Conservation (phyloP, 37 sponge, comb jelly and placozoan species). For the Ianthella basta region DNA sequence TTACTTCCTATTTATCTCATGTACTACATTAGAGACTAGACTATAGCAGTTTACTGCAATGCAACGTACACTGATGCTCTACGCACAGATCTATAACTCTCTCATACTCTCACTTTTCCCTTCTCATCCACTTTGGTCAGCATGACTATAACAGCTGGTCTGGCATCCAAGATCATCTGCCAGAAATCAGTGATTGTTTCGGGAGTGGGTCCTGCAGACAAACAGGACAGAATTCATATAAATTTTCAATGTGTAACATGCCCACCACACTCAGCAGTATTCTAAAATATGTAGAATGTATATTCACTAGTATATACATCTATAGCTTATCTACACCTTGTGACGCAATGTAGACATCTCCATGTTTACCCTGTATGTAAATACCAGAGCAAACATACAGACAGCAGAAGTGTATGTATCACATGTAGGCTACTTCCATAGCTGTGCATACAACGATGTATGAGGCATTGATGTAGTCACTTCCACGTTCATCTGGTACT, state of each 20-base stretch:
- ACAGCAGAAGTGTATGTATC: too few relatives aligned
- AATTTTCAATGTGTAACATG: too few relatives aligned
- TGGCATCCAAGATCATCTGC: constrained; percentile 93
- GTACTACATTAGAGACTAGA: too few relatives aligned
- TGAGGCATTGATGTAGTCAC: constrained; percentile 90
- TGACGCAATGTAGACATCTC: constrained; percentile 78
- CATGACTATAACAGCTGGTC: constrained; percentile 88
- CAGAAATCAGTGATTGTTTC: constrained; percentile 87
- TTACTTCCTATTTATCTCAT: too few relatives aligned
- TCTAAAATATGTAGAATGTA: too few relatives aligned
- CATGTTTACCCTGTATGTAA: neutral
- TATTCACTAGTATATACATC: too few relatives aligned
- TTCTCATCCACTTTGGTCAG: constrained; percentile 89
- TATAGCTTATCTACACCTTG: constrained; percentile 57
- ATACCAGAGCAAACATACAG: neutral
- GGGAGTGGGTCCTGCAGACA: constrained; percentile 40
- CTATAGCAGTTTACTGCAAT: too few relatives aligned
- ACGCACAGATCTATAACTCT: neutral
- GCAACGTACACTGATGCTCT: too few relatives aligned
- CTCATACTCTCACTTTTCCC: constrained; percentile 56
- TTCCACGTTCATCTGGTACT: constrained; percentile 52
- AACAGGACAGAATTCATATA: too few relatives aligned
- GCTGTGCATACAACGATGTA: constrained; percentile 35
- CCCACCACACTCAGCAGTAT: too few relatives aligned
- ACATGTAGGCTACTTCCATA: too few relatives aligned